Evolutionary conservation across 2,888 invertebrate genomes (phyloP), one percentile per base, ranked within the genome.

Genomic region (Agapostemon virescens): DNA sequence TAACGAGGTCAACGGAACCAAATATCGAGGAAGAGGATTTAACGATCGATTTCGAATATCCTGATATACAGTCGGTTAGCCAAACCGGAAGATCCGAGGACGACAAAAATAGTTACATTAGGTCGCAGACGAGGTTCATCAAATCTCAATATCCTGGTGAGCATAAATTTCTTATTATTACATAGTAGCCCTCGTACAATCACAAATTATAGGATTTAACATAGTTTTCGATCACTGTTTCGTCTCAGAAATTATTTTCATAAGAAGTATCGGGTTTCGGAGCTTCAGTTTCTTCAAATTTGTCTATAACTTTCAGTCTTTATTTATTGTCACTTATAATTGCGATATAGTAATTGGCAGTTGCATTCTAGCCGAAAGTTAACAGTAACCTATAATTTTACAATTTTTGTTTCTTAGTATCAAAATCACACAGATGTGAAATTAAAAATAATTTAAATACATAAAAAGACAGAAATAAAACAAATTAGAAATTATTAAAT

Each of bases 131-230:
- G 2, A 94, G 97, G 71, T 97, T 97, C 88, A 97, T 97, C 80
- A 97, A 97, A 92, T 97, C 97, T 0, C 97, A 97, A 90, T 96
- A 97, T 89, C 95, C 96, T 26, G 96, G 97, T 38, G 82, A 89
- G 78, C 79, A 40, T 42, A 11, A 30, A 23, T 20, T 9, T 70
- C 5, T 40, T 30, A 13, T 58, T 4, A 33, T 1, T 33, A 17
- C 0, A 9, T 9, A 3, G 9, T 30, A 23, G 23, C 2, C 5
- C 52, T 1, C 13, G 23, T 26, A 15, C 2, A 55, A 55, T 52
- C 23, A 23, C 23, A 26, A 52, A 52, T 52, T 52, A 52, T 15
- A 49, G 20, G 5, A 45, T 20, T 20, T 45, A 6, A 45, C 1
- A n/a, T 33, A 49, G 9, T 38, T 23, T 4, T 23, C 11, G 4